These are phyloP conservation scores for Laterallus jamaicensis DNA, from an alignment of 2,113 vertebrate species.

Conservation along the genomic window DNA sequence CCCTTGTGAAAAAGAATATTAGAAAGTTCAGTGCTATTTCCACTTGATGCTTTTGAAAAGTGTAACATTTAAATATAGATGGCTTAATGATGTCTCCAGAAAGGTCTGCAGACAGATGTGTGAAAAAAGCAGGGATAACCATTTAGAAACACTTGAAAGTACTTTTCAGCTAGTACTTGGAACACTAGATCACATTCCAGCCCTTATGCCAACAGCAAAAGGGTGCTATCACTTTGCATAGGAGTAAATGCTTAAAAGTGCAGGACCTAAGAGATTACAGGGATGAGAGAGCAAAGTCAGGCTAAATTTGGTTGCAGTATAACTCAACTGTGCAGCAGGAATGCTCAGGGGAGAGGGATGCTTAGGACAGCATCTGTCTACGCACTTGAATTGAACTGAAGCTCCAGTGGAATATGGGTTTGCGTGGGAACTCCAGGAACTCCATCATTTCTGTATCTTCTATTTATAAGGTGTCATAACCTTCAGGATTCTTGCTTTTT, in stretches of 20 bases:
- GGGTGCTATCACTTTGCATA: not conserved
- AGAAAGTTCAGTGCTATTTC: not conserved
- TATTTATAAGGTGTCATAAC: not conserved
- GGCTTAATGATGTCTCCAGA: not conserved
- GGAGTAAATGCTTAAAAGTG: not conserved
- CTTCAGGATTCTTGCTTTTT: not conserved
- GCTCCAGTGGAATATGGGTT: not conserved
- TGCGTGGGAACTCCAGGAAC: not conserved
- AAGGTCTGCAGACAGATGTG: not conserved
- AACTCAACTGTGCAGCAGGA: not conserved
- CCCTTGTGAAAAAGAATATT: conserved; percentile 74
- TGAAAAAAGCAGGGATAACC: not conserved
- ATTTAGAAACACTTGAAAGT: not conserved
- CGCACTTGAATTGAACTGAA: not conserved
- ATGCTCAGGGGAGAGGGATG: not conserved
- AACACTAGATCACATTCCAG: not conserved
- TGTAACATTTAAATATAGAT: not conserved
- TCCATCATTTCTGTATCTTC: not conserved
- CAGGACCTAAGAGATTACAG: not conserved
- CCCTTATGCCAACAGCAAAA: not conserved
- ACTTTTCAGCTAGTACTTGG: not conserved
- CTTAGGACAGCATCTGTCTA: not conserved
- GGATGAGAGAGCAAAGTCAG: not conserved
- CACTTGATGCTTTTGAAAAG: not conserved
- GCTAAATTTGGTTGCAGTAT: not conserved